These are phyloP conservation scores for Eurytoma californica DNA, from an alignment of 2,888 invertebrate genomes.

Conservation along the genomic window DNA sequence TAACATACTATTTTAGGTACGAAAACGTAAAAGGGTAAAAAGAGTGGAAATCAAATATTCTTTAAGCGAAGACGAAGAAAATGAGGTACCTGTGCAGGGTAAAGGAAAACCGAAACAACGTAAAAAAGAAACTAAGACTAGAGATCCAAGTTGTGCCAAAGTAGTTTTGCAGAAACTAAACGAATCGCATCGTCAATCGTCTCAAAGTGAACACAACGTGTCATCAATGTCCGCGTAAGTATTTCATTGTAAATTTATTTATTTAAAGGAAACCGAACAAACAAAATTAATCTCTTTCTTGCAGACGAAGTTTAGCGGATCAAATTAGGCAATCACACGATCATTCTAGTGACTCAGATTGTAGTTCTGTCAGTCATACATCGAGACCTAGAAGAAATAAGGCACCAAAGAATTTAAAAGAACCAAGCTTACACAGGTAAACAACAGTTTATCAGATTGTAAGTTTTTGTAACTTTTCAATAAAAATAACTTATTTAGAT, in stretches of 20 bases:
- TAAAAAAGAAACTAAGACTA: constrained; percentile 53
- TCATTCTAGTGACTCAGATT: constrained; percentile 64
- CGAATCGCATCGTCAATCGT: constrained; percentile 49
- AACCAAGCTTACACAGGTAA: constrained; percentile 66
- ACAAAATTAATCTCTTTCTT: neutral
- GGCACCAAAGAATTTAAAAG: constrained; percentile 65
- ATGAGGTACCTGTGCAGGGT: constrained; percentile 19
- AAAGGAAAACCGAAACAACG: constrained; percentile 55
- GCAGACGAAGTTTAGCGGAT: constrained; percentile 39
- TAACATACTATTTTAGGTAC: constrained; percentile 10
- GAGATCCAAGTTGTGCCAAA: constrained; percentile 66
- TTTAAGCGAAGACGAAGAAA: constrained; percentile 28
- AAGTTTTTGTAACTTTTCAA: neutral
- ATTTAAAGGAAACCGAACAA: neutral
- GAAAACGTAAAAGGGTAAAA: constrained; percentile 44
- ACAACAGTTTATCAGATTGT: constrained; percentile 26
- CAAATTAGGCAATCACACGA: constrained; percentile 27
- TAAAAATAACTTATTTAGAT: neutral
- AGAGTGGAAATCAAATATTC: neutral
- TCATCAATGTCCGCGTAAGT: neutral
- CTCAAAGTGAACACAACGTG: neutral
- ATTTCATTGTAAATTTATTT: neutral
- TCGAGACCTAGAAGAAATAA: constrained; percentile 66
- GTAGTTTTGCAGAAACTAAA: constrained; percentile 69
- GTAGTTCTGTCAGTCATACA: constrained; percentile 59